Evolutionary conservation across 2,888 invertebrate species (phyloP).

Genomic region (Omphaloscelis lunosa): DNA sequence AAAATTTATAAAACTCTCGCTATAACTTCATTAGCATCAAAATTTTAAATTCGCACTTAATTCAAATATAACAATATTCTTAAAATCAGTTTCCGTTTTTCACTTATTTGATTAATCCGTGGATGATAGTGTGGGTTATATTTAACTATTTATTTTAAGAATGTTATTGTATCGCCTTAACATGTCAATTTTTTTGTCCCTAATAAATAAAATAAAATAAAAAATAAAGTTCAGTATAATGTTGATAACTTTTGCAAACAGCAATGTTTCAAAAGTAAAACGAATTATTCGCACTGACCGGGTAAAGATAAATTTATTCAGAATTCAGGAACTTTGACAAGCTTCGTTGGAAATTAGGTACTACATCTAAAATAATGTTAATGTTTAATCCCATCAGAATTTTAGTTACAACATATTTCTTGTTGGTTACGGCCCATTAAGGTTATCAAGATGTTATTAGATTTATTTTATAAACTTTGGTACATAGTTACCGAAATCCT

Average conservation of each 20-base stretch:
- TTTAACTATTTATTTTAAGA: no score
- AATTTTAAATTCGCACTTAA: no score
- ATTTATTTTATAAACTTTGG: conserved; percentile 33
- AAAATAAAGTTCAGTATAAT: conserved; percentile 1
- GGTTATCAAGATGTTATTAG: conserved; percentile 22
- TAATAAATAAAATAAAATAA: not conserved
- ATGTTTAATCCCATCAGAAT: conserved; percentile 21
- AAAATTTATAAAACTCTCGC: no score
- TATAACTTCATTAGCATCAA: no score
- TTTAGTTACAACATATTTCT: conserved; percentile 29
- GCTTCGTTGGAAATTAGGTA: conserved; percentile 23
- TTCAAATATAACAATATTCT: no score
- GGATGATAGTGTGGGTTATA: no score
- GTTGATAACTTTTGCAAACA: conserved; percentile 16
- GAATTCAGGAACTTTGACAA: conserved; percentile 18
- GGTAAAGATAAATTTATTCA: conserved; percentile 30
- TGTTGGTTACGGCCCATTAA: conserved; percentile 24
- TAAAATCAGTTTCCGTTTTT: no score
- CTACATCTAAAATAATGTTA: conserved; percentile 21
- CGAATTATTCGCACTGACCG: conserved; percentile 5
- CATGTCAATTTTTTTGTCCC: no score
- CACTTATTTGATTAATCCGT: no score
- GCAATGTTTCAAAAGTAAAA: conserved; percentile 7
- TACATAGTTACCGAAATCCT: conserved; percentile 13
- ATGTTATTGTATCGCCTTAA: no score